These are phyloP conservation scores for Actinemys pallida DNA, from an alignment of 2,113 vertebrate species.

Conservation along the genomic window DNA sequence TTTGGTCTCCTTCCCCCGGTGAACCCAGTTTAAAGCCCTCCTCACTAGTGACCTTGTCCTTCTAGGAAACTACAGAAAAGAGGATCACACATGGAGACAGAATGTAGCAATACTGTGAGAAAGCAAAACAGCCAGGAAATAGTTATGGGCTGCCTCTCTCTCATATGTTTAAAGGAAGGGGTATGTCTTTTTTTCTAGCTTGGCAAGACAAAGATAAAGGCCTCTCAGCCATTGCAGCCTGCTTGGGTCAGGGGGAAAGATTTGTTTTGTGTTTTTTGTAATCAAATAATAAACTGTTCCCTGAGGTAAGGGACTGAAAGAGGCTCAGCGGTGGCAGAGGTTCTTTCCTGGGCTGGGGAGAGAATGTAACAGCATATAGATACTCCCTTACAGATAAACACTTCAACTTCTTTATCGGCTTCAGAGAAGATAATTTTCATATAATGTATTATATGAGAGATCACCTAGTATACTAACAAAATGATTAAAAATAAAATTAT, in stretches of 20 bases:
- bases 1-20: too few relatives aligned
- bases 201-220: neutral
- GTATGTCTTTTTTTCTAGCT: neutral
- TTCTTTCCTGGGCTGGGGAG: neutral
- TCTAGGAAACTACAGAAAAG: neutral
- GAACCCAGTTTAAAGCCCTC: too few relatives aligned
- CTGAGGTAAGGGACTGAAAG: neutral
- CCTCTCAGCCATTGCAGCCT: neutral
- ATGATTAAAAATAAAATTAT: constrained; percentile 1
- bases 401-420: neutral
- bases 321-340: neutral
- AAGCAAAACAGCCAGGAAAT: neutral
- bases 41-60: neutral
- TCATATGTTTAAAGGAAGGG: neutral
- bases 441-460: neutral
- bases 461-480: neutral
- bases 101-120: neutral
- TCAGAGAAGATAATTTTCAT: neutral
- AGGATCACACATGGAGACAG: neutral
- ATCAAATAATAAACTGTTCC: neutral
- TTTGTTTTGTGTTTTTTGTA: neutral
- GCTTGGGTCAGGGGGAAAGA: neutral
- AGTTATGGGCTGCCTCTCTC: neutral
- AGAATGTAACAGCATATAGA: neutral
- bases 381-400: neutral